Evolutionary conservation across 2,797 vertebrate genomes (phyloP).

Genomic region (Rhinogobio ventralis): DNA sequence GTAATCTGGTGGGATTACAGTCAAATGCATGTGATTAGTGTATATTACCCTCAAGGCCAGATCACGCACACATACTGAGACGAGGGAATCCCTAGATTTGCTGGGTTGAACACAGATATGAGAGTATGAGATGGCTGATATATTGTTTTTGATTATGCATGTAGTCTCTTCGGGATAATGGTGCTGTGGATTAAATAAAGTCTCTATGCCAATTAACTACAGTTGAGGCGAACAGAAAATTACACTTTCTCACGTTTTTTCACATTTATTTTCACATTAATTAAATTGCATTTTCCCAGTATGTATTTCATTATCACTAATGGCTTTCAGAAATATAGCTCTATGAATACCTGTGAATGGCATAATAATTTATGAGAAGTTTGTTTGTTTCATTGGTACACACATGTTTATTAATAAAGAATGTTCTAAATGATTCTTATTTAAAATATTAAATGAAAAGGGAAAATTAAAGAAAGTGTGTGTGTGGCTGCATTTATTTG

Average conservation of each 20-base stretch:
- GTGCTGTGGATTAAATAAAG: background rate
- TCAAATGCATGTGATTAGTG: constrained; percentile 45
- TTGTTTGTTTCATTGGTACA: constrained; percentile 10
- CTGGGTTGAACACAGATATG: background rate
- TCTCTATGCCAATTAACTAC: background rate
- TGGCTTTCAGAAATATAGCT: background rate
- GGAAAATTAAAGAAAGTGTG: background rate
- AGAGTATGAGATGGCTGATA: constrained; percentile 29
- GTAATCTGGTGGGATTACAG: constrained; percentile 51
- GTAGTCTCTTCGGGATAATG: background rate
- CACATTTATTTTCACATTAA: background rate
- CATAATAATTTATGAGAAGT: constrained; percentile 5
- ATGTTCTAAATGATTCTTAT: background rate
- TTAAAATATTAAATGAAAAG: background rate
- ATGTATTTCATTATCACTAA: constrained; percentile 15
- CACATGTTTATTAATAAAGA: background rate
- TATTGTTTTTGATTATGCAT: background rate
- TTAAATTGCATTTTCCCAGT: background rate
- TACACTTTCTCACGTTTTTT: background rate
- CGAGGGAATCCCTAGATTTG: constrained; percentile 30
- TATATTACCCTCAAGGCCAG: constrained; percentile 22
- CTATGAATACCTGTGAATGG: background rate
- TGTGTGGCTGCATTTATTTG: background rate
- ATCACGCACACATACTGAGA: constrained; percentile 25
- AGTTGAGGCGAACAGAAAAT: background rate